Evolutionary conservation across 2,888 invertebrate species (phyloP), one percentile per base, ranked within the genome.

Genomic region (Fragum sueziense): DNA sequence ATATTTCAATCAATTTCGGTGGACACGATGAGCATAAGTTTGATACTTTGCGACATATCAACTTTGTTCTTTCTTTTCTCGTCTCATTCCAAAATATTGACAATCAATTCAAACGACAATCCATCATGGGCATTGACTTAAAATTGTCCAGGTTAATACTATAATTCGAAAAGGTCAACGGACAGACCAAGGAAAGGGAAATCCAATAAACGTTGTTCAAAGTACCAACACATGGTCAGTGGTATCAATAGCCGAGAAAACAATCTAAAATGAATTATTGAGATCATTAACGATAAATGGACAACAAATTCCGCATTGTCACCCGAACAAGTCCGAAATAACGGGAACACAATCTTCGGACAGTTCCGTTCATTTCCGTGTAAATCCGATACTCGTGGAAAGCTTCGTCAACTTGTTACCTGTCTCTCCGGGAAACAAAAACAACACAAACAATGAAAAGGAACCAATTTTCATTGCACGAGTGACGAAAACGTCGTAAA

Each of bases 311-410:
- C 41, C 65, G 9, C 65, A 41, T 41, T 65, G 65, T 41, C 65
- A 65, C 65, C n/a, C 25, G 22, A 41, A 65, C n/a, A 34, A n/a
- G 65, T 65, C 17, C 33, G 22, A 11, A 41, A 41, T 34, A 2
- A 34, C 41, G 14, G 65, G 17, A 65, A 71, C 71, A 72, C 20
- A 41, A 59, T 22, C n/a, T 52, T 41, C 52, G 57, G 72, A 72
- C 62, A 67, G 29, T 68, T 70, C 47, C 54, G 41, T 25, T 65
- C 67, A 62, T 57, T 67, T 62, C 67, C 68, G 37, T 67, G 76
- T 51, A 71, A 77, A 81, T 77, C 33, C 67, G 81, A 81, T 81
- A 81, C 81, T 81, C 81, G 81, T 81, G 81, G 81, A 78, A 77
- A 77, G 77, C 25, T 37, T 31, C 62, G 47, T 54, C 65, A 22